phyloP scores from a whole-genome alignment of 2,888 invertebrate genomes.

The Pheosia gnoma region DNA sequence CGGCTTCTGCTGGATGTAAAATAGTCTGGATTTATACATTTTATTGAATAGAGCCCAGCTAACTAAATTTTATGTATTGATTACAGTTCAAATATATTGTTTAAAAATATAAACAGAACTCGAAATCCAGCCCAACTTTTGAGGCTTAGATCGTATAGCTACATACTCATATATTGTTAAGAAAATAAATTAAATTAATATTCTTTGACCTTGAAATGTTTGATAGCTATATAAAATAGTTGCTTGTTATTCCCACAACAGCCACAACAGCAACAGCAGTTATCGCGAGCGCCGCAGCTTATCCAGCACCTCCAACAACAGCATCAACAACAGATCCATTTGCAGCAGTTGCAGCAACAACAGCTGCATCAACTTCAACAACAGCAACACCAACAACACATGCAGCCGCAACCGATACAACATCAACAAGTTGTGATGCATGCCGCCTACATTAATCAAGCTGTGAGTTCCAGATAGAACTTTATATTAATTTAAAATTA shows the following conservation, averaged over 20 bases:
- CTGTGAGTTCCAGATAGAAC: constrained; percentile 49
- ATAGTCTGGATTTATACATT: no score
- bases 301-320: constrained; percentile 59
- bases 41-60: no score
- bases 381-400: constrained; percentile 54
- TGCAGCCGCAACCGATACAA: constrained; percentile 51
- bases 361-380: constrained; percentile 65
- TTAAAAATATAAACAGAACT: no score
- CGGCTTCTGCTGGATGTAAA: no score
- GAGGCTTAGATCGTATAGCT: no score
- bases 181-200: background rate
- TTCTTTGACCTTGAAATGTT: background rate
- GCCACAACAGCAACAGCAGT: constrained; percentile 47
- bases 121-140: no score
- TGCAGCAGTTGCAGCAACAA: constrained; percentile 54
- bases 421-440: constrained; percentile 76
- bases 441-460: constrained; percentile 75
- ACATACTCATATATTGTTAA: no score
- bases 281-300: constrained; percentile 52
- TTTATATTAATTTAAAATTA: no score
- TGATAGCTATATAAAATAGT: background rate
- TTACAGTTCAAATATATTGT: no score
- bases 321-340: constrained; percentile 55
- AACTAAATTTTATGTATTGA: no score
- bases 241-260: constrained; percentile 33